Base-by-base conservation (phyloP, 2,888 invertebrate species). In the Dicyrtoma fusca region DNA sequence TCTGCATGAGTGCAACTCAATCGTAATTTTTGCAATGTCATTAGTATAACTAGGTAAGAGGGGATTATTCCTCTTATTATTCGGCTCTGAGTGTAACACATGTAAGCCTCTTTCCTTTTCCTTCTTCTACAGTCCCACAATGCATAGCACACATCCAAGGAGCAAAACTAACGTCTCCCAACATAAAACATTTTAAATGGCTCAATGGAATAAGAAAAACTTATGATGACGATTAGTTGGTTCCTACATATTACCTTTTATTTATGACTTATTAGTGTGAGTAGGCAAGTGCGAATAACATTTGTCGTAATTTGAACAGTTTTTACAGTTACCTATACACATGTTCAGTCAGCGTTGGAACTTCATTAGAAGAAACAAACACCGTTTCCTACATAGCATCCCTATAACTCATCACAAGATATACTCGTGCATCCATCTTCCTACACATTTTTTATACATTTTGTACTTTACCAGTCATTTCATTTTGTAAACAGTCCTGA, bases 31-130 rank as follows among this genome's bases (percentile, higher is more conserved):
- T 55, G 66, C 66, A 66, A 66, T 17, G 66, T 66, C 66, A 66
- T 66, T 66, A 66, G 26, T 42, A 42, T 53, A 66, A 53, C 53
- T 66, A 66, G 66, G 66, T 66, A 66, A 66, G 66, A 66, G 66
- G 66, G 23, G 61, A 42, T 53, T 14, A 19, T 21, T 53, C 34
- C 8, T 34, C 3, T 34, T 34, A 34, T 34, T 34, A 34, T 34
- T 34, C 34, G 34, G 8, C 8, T 34, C 4, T 34, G 34, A 5
- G 34, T 34, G 34, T 34, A 34, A 34, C 34, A 34, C 8, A 34
- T 34, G 34, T 34, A 34, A 34, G 34, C 34, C 34, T 34, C 34
- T 34, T 34, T 34, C 8, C 34, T 34, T 3, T 34, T 34, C 34
- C 34, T 3, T 34, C 34, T 8, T 34, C 17, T 49, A 49, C 49